Conservation (phyloP, 2,797 vertebrate genomes). For the Chlorospingus flavigularis region DNA sequence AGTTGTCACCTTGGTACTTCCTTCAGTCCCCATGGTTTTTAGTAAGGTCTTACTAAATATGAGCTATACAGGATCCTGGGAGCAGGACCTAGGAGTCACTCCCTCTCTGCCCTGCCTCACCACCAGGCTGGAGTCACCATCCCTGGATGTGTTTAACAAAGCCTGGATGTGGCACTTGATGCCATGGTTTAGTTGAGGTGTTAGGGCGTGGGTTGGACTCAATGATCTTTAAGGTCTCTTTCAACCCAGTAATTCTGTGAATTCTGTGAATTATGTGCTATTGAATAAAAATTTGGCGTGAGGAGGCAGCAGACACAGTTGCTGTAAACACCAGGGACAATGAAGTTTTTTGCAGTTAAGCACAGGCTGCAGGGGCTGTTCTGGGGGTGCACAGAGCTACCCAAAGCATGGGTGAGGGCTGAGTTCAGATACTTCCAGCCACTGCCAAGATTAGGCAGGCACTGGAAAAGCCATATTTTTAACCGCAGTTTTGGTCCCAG, state of each 20-base stretch:
- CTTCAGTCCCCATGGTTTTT: neutral
- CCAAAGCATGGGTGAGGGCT: neutral
- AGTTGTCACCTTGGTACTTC: neutral
- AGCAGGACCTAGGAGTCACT: neutral
- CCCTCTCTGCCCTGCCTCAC: neutral
- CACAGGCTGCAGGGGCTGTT: rapidly evolving
- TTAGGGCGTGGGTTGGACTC: neutral
- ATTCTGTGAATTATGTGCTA: neutral
- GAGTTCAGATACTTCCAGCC: neutral
- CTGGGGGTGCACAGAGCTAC: neutral
- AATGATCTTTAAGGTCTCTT: neutral
- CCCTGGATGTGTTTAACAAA: neutral
- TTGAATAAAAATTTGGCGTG: neutral
- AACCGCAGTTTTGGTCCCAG: neutral
- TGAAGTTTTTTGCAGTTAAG: neutral
- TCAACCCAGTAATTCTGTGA: rapidly evolving
- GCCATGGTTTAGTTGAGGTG: neutral
- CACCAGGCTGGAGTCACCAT: neutral
- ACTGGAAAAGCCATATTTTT: neutral
- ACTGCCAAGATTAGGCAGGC: neutral
- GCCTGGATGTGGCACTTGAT: neutral
- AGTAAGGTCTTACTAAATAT: neutral
- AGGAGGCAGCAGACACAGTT: neutral
- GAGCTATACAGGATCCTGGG: neutral
- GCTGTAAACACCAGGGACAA: neutral